Evolutionary conservation across 2,888 invertebrate genomes (phyloP).

Genomic region (Agrotis segetum): DNA sequence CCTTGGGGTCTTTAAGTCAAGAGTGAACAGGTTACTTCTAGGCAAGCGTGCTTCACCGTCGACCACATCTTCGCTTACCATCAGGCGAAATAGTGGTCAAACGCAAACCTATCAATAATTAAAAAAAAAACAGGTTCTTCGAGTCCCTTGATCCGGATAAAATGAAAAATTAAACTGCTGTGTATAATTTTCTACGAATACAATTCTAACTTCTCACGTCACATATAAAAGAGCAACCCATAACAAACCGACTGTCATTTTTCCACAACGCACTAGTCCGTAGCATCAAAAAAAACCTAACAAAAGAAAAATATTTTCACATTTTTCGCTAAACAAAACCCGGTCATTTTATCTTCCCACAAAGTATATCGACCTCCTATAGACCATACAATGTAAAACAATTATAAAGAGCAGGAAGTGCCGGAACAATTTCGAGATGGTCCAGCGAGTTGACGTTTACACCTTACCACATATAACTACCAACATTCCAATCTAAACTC

Average conservation of each 20-base stretch:
- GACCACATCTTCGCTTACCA: too few species aligned
- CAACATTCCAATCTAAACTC: constrained; percentile 30
- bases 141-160: too few species aligned
- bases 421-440: constrained; percentile 81
- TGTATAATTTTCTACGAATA: not conserved
- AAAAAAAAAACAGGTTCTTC: too few species aligned
- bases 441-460: constrained; percentile 75
- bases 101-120: too few species aligned
- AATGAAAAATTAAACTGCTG: too few species aligned
- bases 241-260: constrained; percentile 1
- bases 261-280: constrained; percentile 48
- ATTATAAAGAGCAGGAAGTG: constrained; percentile 77
- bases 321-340: constrained; percentile 59
- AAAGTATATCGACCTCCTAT: constrained; percentile 71
- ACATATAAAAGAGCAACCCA: constrained; percentile 2
- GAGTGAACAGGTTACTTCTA: too few species aligned
- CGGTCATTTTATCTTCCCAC: constrained; percentile 65
- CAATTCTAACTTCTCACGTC: constrained; percentile 7
- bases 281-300: constrained; percentile 44
- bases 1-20: too few species aligned
- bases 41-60: too few species aligned
- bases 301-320: constrained; percentile 62
- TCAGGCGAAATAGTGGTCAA: too few species aligned
- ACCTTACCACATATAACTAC: constrained; percentile 50
- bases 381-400: constrained; percentile 65